These are phyloP conservation scores for Sthenelais limicola DNA, from an alignment of 2,888 invertebrate species.

Conservation along the genomic window DNA sequence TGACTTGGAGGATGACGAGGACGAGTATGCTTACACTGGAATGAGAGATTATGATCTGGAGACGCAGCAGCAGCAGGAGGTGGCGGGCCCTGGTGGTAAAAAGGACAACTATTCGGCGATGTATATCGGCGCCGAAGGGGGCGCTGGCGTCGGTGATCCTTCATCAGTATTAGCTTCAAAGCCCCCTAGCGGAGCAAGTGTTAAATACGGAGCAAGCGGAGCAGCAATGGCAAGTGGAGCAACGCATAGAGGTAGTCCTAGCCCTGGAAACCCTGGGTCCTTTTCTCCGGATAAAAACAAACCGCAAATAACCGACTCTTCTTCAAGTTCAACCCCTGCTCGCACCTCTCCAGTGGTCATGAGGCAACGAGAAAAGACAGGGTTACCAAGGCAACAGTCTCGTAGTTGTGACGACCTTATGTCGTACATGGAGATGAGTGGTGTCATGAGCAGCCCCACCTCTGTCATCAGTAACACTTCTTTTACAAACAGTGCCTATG, in stretches of 20 bases:
- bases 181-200: not conserved
- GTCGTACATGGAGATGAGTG: conserved; percentile 5
- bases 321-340: not conserved
- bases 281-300: not conserved
- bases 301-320: too few species aligned
- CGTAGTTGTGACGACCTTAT: conserved; percentile 30
- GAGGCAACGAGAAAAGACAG: not conserved
- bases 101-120: too few species aligned
- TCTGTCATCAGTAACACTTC: too few species aligned
- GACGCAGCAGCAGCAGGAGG: too few species aligned
- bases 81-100: not conserved
- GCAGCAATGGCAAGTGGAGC: too few species aligned
- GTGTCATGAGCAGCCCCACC: too few species aligned
- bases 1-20: conserved; percentile 18
- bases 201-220: not conserved
- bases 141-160: not conserved
- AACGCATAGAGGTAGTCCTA: too few species aligned
- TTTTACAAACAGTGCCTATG: too few species aligned
- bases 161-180: not conserved
- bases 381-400: not conserved
- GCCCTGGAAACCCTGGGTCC: too few species aligned
- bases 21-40: not conserved
- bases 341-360: not conserved
- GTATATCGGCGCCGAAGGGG: not conserved
- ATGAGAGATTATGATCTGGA: too few species aligned